Base-by-base conservation (phyloP, 2,797 vertebrate species). In the Rhynchotus rufescens region DNA sequence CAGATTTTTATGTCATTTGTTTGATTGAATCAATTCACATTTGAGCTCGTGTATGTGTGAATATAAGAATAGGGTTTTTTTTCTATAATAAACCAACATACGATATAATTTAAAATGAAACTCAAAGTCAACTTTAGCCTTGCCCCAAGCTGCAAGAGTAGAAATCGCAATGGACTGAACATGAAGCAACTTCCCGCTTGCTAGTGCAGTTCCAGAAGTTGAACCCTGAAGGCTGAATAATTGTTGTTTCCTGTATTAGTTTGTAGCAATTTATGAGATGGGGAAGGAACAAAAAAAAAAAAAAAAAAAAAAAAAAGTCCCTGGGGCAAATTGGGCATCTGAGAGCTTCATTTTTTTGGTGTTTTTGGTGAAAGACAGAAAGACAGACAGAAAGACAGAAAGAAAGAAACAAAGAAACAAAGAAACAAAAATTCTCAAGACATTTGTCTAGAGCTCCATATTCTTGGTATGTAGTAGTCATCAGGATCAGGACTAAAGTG, bases 211-310 rank as follows among this genome's bases (percentile, higher is more conserved):
- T 92, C 92, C 83, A 93, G 65, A 66, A 75, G 72, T 72, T 60
- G 83, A 89, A 85, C 75, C 89, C 95, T 71, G 71, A 86, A 92
- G 93, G 88, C 79, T 90, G 90, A 90, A 91, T 96, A 96, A 90
- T 86, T 90, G 78, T 91, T 96, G 66, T 92, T 94, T 94, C 81
- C 90, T 93, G 30, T 94, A 82, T 92, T 86, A 56, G 73, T 94
- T 87, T 94, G 91, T 91, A 94, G 78, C 68, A 96, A 90, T 93
- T 92, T 86, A 73, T 89, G 57, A 84, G 88, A 73, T 75, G 68
- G 59, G 51, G 66, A 80, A 89, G 62, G 59, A 76, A 57, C 13
- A 65, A 57, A 61, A 80, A 91, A 78, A 14, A 45, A 79, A 32
- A 36, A 36, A 36, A 36, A 9, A 36, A 8, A 36, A 36, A 36